Evolutionary conservation across 1,140 invertebrate species (phyloP).

Genomic region (Whitmania pigra): DNA sequence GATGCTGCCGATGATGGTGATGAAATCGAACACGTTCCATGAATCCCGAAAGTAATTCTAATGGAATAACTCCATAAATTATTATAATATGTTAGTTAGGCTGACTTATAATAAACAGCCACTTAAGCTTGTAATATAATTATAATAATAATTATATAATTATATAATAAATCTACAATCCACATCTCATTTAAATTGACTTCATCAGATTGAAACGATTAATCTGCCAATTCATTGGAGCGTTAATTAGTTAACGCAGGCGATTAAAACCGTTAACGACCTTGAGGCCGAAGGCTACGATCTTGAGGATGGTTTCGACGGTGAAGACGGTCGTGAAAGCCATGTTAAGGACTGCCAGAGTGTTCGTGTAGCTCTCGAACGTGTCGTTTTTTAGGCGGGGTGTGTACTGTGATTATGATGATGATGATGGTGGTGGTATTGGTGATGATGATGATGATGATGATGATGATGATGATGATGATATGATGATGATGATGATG

Average conservation of each 20-base stretch:
- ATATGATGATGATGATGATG: neutral
- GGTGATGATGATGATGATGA: neutral
- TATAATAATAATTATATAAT: no score
- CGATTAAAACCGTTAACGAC: constrained; percentile 44
- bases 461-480: neutral
- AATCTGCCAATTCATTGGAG: no score
- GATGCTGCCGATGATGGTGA: constrained; percentile 97
- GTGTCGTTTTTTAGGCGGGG: neutral
- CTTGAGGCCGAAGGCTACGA: constrained; percentile 89
- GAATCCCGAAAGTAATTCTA: constrained; percentile 99
- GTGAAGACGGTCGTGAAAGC: constrained; percentile 87
- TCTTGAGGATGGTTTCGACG: constrained; percentile 87
- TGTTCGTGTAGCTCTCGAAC: constrained; percentile 19
- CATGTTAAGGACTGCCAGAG: constrained; percentile 64
- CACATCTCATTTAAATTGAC: no score
- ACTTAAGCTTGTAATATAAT: no score
- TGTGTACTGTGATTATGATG: neutral
- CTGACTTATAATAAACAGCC: no score
- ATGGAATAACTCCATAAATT: neutral
- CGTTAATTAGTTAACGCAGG: no score
- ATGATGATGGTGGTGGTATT: neutral
- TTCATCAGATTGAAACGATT: no score
- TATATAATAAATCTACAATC: no score
- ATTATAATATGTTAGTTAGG: no score
- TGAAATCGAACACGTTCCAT: constrained; percentile 99